These are phyloP conservation scores for Catostomus latipinnis DNA, from an alignment of 2,797 vertebrate genomes.

Conservation along the genomic window DNA sequence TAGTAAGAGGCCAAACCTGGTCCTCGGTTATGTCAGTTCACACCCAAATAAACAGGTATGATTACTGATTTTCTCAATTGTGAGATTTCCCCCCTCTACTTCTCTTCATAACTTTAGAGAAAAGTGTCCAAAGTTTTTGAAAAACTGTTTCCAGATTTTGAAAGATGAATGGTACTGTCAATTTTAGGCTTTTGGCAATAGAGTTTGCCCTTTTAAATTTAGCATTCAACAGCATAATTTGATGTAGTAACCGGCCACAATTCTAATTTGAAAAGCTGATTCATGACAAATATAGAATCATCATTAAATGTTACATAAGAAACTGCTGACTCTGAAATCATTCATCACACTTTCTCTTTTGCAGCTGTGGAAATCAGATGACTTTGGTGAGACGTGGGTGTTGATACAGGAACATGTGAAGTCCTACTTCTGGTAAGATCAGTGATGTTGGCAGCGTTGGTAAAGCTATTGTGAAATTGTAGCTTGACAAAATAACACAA, in stretches of 20 bases:
- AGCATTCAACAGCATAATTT: slow-evolving; percentile 16
- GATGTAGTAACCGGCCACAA: slow-evolving; percentile 9
- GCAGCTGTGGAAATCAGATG: slow-evolving; percentile 97
- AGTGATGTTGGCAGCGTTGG: neutral
- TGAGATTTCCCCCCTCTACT: slow-evolving; percentile 48
- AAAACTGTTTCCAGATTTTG: slow-evolving; percentile 2
- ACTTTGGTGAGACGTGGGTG: slow-evolving; percentile 97
- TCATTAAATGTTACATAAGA: neutral
- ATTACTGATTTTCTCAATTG: neutral
- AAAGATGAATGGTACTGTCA: neutral
- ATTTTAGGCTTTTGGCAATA: slow-evolving; percentile 24
- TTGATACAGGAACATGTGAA: slow-evolving; percentile 98
- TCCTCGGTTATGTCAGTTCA: slow-evolving; percentile 90
- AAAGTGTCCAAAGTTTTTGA: neutral
- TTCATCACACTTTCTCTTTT: slow-evolving; percentile 31
- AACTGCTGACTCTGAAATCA: neutral
- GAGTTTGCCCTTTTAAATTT: slow-evolving; percentile 28
- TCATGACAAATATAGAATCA: slow-evolving; percentile 21
- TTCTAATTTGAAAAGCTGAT: slow-evolving; percentile 13
- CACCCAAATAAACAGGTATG: slow-evolving; percentile 93
- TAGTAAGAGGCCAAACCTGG: slow-evolving; percentile 81
- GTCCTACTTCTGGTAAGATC: slow-evolving; percentile 93
- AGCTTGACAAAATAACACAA: no score
- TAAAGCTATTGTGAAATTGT: no score
- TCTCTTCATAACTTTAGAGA: neutral